Percentiles rank a stretch among this genome's conserved stretches.
These are phyloP conservation scores for Agrotis clavis DNA, from an alignment of 2,888 invertebrate genomes.

Conservation along the genomic window DNA sequence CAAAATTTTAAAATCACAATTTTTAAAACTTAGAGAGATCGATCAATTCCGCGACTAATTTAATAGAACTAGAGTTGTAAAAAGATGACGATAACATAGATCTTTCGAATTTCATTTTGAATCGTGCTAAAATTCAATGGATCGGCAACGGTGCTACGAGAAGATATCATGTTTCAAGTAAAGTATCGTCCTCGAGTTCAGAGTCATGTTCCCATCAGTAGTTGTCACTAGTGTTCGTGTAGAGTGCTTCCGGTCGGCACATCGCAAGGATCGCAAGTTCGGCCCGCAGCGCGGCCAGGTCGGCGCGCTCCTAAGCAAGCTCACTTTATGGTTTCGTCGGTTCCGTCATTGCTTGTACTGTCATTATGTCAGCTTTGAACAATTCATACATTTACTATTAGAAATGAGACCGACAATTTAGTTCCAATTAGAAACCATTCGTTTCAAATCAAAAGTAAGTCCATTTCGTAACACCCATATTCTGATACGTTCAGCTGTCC, in stretches of 20 bases:
- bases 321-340: slow-evolving; percentile 62
- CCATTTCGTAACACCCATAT: slow-evolving; percentile 49
- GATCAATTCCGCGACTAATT: slow-evolving; percentile 79
- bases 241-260: slow-evolving; percentile 78
- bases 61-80: slow-evolving; percentile 82
- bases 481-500: slow-evolving; percentile 42
- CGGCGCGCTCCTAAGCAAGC: slow-evolving; percentile 85
- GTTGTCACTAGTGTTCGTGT: slow-evolving; percentile 82
- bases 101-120: slow-evolving; percentile 79
- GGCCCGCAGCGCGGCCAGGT: slow-evolving; percentile 77
- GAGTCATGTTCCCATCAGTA: slow-evolving; percentile 80
- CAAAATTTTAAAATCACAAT: slow-evolving; percentile 77
- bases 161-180: slow-evolving; percentile 73
- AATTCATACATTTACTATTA: slow-evolving; percentile 42
- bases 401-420: slow-evolving; percentile 51
- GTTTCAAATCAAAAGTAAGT: slow-evolving; percentile 33
- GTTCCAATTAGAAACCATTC: slow-evolving; percentile 47
- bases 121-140: slow-evolving; percentile 80
- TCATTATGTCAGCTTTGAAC: slow-evolving; percentile 44
- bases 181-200: slow-evolving; percentile 74
- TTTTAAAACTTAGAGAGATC: slow-evolving; percentile 76
- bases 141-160: slow-evolving; percentile 88
- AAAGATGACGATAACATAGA: slow-evolving; percentile 82
- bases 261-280: slow-evolving; percentile 52
- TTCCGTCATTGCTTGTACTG: slow-evolving; percentile 56